Base-by-base conservation (phyloP, 2,888 invertebrate genomes). In the Temnothorax rugatulus region DNA sequence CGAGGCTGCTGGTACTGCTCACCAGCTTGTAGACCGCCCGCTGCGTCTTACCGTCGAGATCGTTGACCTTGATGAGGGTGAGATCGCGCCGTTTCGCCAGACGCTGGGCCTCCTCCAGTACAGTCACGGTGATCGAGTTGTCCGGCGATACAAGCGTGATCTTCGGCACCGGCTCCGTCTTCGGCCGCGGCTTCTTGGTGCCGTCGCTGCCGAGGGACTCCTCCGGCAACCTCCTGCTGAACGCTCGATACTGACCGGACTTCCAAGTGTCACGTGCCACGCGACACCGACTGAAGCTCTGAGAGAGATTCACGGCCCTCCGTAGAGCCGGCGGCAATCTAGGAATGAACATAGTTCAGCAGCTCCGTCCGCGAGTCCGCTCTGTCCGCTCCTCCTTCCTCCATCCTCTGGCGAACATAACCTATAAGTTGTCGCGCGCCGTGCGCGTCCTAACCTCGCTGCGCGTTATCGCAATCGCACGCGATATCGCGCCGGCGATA, bases 11-110 rank as follows among this genome's bases (percentile, higher is more conserved):
- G 0, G 21, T 18, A 8, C 18, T 54, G 8, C 0, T 96, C 96
- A 97, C 96, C 69, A 98, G 94, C 96, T 96, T 97, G 92, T 97
- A 98, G 15, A 97, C 95, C 15, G 97, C 96, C 63, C 97, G 95
- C 50, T 97, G 96, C 0, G 96, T 96, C 95, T 97, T 97, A 0
- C 96, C 95, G 94, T 97, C 97, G 5, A 96, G 94, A 93, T 97
- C 97, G 15, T 1, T 44, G 41, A 97, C 94, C 95, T 97, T 97
- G 0, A 97, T 95, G 83, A 98, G 95, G 92, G 97, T 97, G 86
- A 98, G 95, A 74, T 97, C 96, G 88, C 97, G 95, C 59, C 97
- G 95, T 83, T 96, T 95, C 0, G 97, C 97, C 84, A 98, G 91
- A 93, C 96, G 97, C 89, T 96, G 95, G 0, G 98, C 98, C 90